These are phyloP conservation scores for Athalia circularis DNA, from an alignment of 2,888 invertebrate species.

Conservation along the genomic window DNA sequence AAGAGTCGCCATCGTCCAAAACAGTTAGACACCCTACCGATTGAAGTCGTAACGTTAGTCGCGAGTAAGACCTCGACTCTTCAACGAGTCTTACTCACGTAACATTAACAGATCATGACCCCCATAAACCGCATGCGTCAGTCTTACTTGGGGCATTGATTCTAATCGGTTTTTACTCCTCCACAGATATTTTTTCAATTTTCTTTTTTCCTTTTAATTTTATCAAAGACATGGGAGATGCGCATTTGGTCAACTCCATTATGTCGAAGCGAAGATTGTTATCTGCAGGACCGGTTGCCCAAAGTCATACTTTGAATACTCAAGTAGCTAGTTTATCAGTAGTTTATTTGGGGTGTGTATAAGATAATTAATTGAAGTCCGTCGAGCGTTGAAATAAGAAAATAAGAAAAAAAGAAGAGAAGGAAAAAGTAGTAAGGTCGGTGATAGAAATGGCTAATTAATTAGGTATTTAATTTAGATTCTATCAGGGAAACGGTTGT, in stretches of 20 bases:
- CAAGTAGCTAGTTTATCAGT: too few relatives aligned
- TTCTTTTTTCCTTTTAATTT: not conserved
- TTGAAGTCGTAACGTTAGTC: slow-evolving; percentile 9
- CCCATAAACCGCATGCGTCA: too few relatives aligned
- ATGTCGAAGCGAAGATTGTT: too few relatives aligned
- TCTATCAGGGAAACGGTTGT: slow-evolving; percentile 56
- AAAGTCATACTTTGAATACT: too few relatives aligned
- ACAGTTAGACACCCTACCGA: slow-evolving; percentile 22
- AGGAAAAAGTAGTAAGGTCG: not conserved
- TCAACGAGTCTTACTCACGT: not conserved
- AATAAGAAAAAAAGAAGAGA: not conserved
- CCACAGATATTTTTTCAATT: not conserved
- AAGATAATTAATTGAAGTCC: too few relatives aligned
- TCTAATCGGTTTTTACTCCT: not conserved
- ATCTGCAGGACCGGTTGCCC: too few relatives aligned
- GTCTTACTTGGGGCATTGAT: not conserved
- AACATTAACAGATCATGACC: not conserved
- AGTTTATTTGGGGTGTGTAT: too few relatives aligned
- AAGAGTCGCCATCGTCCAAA: not conserved
- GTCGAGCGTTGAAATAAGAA: not conserved
- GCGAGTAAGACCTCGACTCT: slow-evolving; percentile 8
- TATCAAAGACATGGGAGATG: too few relatives aligned
- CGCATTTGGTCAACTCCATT: too few relatives aligned
- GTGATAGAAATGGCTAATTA: slow-evolving; percentile 58
- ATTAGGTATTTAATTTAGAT: slow-evolving; percentile 69